These are phyloP conservation scores for Periparus ater DNA, from an alignment of 2,797 vertebrate genomes.

Conservation along the genomic window DNA sequence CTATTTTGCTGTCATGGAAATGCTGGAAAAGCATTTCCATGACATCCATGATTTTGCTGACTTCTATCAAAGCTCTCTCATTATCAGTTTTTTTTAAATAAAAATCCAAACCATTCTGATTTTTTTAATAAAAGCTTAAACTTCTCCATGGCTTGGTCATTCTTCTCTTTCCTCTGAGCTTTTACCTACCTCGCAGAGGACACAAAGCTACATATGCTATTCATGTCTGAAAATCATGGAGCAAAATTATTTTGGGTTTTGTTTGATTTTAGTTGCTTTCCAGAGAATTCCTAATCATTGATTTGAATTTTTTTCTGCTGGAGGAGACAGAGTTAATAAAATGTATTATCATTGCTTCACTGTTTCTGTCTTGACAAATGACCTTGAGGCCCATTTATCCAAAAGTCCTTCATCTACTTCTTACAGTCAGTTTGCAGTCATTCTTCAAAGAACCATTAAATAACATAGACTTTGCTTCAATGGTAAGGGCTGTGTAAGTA, in stretches of 20 bases:
- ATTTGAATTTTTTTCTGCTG: neutral
- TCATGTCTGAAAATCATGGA: neutral
- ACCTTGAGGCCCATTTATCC: neutral
- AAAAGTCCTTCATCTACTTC: neutral
- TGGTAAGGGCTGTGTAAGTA: neutral
- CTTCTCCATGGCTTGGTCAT: neutral
- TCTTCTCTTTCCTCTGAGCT: neutral
- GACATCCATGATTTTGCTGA: neutral
- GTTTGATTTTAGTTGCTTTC: neutral
- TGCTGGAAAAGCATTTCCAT: neutral
- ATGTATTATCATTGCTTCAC: neutral
- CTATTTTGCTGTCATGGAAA: neutral
- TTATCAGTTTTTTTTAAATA: neutral
- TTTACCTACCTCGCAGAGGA: neutral
- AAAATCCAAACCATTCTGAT: neutral
- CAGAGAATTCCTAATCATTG: neutral
- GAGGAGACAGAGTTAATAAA: neutral
- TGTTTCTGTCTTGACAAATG: neutral
- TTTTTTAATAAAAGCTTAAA: neutral
- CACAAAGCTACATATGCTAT: neutral
- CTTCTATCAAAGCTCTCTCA: neutral
- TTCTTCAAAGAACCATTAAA: neutral
- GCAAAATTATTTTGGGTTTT: fast-evolving
- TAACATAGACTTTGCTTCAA: neutral
- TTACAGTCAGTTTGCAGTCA: neutral